phyloP scores from a whole-genome alignment of 2,888 invertebrate species.

The Acleris holmiana region DNA sequence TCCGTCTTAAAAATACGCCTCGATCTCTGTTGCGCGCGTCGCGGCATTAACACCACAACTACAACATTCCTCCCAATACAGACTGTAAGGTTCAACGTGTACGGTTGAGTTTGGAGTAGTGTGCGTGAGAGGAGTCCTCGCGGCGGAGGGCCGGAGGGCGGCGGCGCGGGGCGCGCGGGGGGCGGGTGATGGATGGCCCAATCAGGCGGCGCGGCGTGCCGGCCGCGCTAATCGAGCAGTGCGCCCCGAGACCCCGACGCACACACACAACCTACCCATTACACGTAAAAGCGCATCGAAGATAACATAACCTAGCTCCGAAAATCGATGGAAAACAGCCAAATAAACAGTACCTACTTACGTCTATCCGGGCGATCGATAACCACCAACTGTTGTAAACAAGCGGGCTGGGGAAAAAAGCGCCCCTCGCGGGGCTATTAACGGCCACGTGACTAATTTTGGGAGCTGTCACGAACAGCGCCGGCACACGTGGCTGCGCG shows the following conservation, averaged over 20 bases:
- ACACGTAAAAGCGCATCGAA: conserved; percentile 70
- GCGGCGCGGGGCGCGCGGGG: conserved; percentile 64
- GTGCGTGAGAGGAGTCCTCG: conserved; percentile 49
- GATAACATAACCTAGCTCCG: conserved; percentile 57
- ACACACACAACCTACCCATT: conserved; percentile 64
- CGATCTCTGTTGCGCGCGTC: conserved; percentile 76
- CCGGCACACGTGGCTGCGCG: conserved; percentile 55
- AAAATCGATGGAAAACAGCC: conserved; percentile 78
- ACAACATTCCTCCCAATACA: conserved; percentile 42
- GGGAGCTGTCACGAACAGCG: conserved; percentile 79
- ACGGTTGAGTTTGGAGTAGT: conserved; percentile 41
- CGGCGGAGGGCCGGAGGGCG: conserved; percentile 65
- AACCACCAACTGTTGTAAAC: conserved; percentile 81
- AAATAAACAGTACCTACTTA: conserved; percentile 67
- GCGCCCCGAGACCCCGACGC: conserved; percentile 70
- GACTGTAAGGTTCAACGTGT: conserved; percentile 33
- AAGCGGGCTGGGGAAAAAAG: conserved; percentile 72
- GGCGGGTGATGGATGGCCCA: conserved; percentile 84
- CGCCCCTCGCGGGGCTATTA: conserved; percentile 75
- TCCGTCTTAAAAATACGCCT: conserved; percentile 82
- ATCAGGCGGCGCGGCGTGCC: conserved; percentile 80
- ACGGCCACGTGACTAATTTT: conserved; percentile 82
- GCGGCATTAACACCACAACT: conserved; percentile 68
- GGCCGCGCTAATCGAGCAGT: conserved; percentile 80
- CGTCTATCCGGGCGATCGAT: conserved; percentile 75